These are phyloP conservation scores for Eidolon dupreanum DNA, from an alignment of 2,797 vertebrate genomes.

Conservation along the genomic window DNA sequence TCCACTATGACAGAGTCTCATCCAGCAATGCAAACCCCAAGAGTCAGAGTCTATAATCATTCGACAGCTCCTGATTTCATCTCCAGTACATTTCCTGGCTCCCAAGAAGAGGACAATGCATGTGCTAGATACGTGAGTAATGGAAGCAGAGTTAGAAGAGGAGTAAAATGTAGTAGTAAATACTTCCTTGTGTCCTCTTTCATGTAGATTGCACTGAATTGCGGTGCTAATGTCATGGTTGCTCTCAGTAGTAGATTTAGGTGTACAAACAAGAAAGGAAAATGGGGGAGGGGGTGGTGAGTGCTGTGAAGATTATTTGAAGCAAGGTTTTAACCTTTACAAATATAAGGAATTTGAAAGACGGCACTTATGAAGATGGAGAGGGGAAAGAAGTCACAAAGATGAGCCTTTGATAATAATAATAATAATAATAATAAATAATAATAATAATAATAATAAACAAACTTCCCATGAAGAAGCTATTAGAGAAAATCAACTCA, in stretches of 20 bases:
- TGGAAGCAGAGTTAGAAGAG: background rate
- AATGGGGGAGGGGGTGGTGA: background rate
- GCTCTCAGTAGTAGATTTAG: background rate
- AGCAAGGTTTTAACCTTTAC: background rate
- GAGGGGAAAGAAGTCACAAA: background rate
- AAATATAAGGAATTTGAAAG: slow-evolving; percentile 17
- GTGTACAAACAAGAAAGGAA: background rate
- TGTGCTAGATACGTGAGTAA: background rate
- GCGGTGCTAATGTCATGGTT: background rate
- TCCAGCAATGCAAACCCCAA: background rate
- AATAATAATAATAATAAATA: no score
- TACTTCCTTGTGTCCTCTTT: background rate
- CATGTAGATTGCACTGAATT: background rate
- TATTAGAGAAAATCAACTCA: background rate
- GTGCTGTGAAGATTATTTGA: background rate
- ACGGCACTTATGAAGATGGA: background rate
- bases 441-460: background rate
- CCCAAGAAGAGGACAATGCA: background rate
- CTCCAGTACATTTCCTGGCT: slow-evolving; percentile 22
- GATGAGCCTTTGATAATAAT: background rate
- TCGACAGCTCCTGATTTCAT: slow-evolving; percentile 58
- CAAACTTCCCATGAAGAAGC: background rate
- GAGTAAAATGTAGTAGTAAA: background rate
- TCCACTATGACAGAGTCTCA: slow-evolving; percentile 8
- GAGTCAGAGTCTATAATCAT: slow-evolving; percentile 16